Percentiles rank a stretch among this genome's conserved stretches.
Evolutionary conservation across 2,113 vertebrate genomes (phyloP).

Genomic region (Laticauda laticaudata): DNA sequence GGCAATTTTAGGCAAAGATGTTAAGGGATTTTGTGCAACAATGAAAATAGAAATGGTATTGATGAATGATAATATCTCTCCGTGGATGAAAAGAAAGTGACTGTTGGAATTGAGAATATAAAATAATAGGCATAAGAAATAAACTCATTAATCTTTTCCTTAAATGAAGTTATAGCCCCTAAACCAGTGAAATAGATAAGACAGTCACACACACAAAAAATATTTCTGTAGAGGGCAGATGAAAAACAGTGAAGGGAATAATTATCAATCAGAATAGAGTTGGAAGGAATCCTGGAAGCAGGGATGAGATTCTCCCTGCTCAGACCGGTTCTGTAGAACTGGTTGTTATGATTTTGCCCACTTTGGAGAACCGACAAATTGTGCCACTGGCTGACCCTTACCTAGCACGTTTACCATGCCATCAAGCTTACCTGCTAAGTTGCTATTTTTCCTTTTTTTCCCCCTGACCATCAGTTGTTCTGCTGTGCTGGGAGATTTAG

Average conservation of each 20-base stretch:
- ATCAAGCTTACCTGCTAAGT: too few relatives aligned
- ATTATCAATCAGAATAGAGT: not conserved
- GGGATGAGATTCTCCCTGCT: too few relatives aligned
- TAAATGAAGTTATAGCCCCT: not conserved
- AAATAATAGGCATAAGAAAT: not conserved
- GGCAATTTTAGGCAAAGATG: not conserved
- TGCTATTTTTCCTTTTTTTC: too few relatives aligned
- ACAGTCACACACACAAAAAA: not conserved
- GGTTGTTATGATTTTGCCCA: too few relatives aligned
- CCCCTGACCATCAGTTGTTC: too few relatives aligned
- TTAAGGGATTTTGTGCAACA: not conserved
- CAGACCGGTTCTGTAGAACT: too few relatives aligned
- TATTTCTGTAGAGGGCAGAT: not conserved
- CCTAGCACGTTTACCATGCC: too few relatives aligned
- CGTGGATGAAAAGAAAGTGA: not conserved
- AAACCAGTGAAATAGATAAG: not conserved
- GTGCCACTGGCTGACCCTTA: too few relatives aligned
- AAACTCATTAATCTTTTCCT: not conserved
- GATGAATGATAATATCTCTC: not conserved
- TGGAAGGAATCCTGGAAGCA: too few relatives aligned
- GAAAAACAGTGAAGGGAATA: not conserved
- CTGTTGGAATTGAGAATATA: not conserved
- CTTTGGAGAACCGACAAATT: too few relatives aligned
- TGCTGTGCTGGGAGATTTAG: too few relatives aligned
- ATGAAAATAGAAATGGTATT: not conserved